A percentile compares a stretch with the other conserved stretches of the same genome.
These are phyloP conservation scores for Autographa pulchrina DNA, from an alignment of 2,888 invertebrate genomes.

Conservation along the genomic window DNA sequence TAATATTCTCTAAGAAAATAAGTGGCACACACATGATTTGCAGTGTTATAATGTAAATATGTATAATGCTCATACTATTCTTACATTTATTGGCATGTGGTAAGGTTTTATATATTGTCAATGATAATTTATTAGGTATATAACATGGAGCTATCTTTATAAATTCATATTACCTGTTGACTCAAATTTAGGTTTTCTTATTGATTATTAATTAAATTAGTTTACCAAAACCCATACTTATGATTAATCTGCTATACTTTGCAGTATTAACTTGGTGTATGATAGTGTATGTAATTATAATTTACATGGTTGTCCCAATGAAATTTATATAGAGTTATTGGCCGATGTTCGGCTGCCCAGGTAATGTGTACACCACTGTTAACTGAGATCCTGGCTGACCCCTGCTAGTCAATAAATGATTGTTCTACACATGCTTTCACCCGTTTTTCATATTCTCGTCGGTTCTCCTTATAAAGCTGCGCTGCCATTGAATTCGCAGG, in stretches of 20 bases:
- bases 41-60: conserved; percentile 21
- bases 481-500: conserved; percentile 99
- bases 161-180: conserved; percentile 56
- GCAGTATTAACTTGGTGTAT: conserved; percentile 60
- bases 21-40: conserved; percentile 47
- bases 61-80: conserved; percentile 53
- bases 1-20: conserved; percentile 52
- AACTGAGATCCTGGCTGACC: conserved; percentile 69
- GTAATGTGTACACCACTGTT: conserved; percentile 69
- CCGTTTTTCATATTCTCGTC: conserved; percentile 99
- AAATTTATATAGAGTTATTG: conserved; percentile 75
- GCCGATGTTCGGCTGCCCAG: conserved; percentile 69
- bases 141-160: conserved; percentile 46
- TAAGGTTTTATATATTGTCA: conserved; percentile 62
- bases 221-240: conserved; percentile 68
- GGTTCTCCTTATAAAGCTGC: conserved; percentile 99
- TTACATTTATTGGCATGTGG: conserved; percentile 63
- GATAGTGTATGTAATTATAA: conserved; percentile 62
- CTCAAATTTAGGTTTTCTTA: conserved; percentile 61
- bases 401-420: conserved; percentile 97
- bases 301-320: conserved; percentile 82
- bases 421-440: conserved; percentile 99
- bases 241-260: conserved; percentile 56
- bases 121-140: conserved; percentile 52
- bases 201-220: conserved; percentile 56